These are phyloP conservation scores for Taenioides sp. DNA, from an alignment of 2,797 vertebrate genomes.

Conservation along the genomic window DNA sequence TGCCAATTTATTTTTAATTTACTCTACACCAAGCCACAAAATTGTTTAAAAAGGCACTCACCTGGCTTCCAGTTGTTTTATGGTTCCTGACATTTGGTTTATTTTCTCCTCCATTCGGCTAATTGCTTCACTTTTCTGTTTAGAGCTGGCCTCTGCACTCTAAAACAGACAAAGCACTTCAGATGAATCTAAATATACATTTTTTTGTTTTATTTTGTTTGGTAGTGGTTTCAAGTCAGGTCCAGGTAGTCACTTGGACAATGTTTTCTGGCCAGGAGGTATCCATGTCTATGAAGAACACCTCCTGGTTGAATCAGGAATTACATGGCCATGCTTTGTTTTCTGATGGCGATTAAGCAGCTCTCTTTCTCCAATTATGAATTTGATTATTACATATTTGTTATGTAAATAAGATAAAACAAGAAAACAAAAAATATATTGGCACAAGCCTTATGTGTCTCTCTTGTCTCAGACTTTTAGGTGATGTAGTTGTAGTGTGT, in stretches of 20 bases:
- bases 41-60: constrained; percentile 59
- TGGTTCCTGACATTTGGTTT: constrained; percentile 93
- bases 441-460: no score
- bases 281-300: no score
- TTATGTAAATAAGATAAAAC: no score
- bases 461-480: no score
- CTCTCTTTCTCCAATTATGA: no score
- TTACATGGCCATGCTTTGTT: neutral
- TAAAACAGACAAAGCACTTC: constrained; percentile 43
- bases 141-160: constrained; percentile 87
- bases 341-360: no score
- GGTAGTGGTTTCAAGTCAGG: neutral
- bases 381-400: no score
- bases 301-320: neutral
- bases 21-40: neutral
- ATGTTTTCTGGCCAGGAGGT: no score
- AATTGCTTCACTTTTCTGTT: constrained; percentile 94
- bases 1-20: neutral
- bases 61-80: constrained; percentile 97
- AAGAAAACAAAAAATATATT: no score
- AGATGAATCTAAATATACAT: neutral
- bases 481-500: no score
- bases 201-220: neutral
- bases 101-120: constrained; percentile 94
- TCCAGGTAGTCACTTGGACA: neutral